Base-by-base conservation (phyloP, 2,797 vertebrate species). In the Catostomus latipinnis region DNA sequence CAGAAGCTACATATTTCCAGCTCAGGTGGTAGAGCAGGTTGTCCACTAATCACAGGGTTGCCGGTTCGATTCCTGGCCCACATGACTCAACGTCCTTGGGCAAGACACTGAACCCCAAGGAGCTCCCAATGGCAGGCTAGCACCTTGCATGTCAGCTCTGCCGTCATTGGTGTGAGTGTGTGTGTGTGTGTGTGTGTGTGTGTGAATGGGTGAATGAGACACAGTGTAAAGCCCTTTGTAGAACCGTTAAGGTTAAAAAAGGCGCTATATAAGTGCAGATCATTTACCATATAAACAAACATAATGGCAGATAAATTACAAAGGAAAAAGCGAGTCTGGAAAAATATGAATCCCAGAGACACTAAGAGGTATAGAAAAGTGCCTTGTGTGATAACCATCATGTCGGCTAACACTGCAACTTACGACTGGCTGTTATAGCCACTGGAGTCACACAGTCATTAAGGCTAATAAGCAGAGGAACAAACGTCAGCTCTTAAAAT, bases 381-480 rank as follows among this genome's bases (percentile, higher is more conserved):
- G 87, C 87, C 88, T 88, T 76, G 69, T 50, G 58, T 90, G 90
- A 93, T 91, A 92, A 91, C 85, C 85, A 88, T 86, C 87, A 73
- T 77, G 76, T 91, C 88, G 82, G 84, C 85, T 90, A 90, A 88
- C 90, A 84, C 83, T 82, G 84, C 91, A 91, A 94, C 94, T 93
- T 93, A 92, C 90, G 80, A 88, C 87, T 89, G 89, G 87, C 92
- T 92, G 86, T 84, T 91, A 92, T 85, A 87, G 90, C 88, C 81
- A 86, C 86, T 85, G 78, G 78, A 81, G 62, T 82, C 83, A 52
- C 85, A 78, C 73, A 84, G 76, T 91, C 90, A 91, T 91, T 91
- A 92, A 89, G 87, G 84, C 81, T 83, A 91, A 88, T 88, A 89
- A 88, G 80, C 49, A 0, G 16, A 58, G 85, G 88, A 93, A 95